phyloP scores from a whole-genome alignment of 2,113 vertebrate species.

The Mungos mungo region DNA sequence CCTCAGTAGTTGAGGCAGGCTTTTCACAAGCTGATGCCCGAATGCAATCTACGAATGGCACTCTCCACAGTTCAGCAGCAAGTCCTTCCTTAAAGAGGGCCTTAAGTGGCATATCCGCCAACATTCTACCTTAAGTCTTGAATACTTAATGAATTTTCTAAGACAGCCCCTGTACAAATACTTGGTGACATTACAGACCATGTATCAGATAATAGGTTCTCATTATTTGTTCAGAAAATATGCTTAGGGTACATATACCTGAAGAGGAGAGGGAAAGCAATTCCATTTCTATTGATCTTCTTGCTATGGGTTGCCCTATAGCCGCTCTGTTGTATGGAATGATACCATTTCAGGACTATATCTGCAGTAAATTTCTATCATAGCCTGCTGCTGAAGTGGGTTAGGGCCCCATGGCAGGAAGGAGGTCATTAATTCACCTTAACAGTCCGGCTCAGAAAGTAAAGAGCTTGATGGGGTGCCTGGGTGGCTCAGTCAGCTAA shows the following conservation, averaged over 20 bases:
- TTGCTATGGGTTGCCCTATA: neutral
- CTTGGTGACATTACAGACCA: neutral
- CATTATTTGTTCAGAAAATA: neutral
- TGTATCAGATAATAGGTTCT: neutral
- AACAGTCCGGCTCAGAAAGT: neutral
- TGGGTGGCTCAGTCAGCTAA: too few relatives aligned
- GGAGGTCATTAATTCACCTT: neutral
- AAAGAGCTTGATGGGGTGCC: neutral
- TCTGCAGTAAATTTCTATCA: neutral
- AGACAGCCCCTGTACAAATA: neutral
- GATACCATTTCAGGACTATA: neutral
- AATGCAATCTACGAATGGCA: too few relatives aligned
- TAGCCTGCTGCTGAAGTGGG: neutral
- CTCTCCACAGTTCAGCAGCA: neutral
- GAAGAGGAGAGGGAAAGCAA: neutral
- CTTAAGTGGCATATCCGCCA: neutral
- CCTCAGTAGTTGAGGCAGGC: neutral
- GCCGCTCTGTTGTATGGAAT: neutral
- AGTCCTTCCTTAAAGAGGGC: neutral
- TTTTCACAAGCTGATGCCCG: neutral
- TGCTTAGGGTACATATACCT: neutral
- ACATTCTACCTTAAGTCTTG: neutral
- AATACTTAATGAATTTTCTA: neutral
- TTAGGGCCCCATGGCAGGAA: neutral
- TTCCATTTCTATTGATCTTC: neutral